Conservation (phyloP, 2,888 invertebrate species). For the Zootermopsis nevadensis region DNA sequence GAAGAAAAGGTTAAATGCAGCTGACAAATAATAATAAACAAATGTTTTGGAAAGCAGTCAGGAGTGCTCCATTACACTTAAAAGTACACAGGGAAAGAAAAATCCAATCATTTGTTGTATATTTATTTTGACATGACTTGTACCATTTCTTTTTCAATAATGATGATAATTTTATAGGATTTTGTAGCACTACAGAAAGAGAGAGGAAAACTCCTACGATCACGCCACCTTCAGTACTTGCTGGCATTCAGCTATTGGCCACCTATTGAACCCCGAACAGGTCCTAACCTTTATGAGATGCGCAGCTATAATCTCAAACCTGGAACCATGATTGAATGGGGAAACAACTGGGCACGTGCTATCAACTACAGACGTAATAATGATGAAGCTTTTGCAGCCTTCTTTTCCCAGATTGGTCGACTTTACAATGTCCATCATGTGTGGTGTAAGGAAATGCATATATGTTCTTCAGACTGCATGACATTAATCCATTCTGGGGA, state of each 20-base stretch:
- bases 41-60: no score
- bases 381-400: constrained; percentile 96
- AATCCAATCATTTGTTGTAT: no score
- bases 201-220: constrained; percentile 81
- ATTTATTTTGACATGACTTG: no score
- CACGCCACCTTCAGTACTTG: constrained; percentile 91
- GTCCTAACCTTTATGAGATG: constrained; percentile 93
- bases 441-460: constrained; percentile 85
- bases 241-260: constrained; percentile 99
- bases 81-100: no score
- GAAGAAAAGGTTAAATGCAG: no score
- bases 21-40: no score
- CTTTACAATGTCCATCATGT: constrained; percentile 98
- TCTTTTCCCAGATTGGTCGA: constrained; percentile 97
- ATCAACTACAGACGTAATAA: constrained; percentile 90
- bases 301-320: constrained; percentile 93
- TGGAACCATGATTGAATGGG: constrained; percentile 99
- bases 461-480: background rate
- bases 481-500: no score
- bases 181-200: constrained; percentile 79
- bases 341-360: constrained; percentile 98
- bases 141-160: no score
- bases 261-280: constrained; percentile 75
- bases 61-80: no score
- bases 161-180: constrained; percentile 67